Conservation (phyloP, 2,113 vertebrate species). For the Psilopogon haemacephalus region DNA sequence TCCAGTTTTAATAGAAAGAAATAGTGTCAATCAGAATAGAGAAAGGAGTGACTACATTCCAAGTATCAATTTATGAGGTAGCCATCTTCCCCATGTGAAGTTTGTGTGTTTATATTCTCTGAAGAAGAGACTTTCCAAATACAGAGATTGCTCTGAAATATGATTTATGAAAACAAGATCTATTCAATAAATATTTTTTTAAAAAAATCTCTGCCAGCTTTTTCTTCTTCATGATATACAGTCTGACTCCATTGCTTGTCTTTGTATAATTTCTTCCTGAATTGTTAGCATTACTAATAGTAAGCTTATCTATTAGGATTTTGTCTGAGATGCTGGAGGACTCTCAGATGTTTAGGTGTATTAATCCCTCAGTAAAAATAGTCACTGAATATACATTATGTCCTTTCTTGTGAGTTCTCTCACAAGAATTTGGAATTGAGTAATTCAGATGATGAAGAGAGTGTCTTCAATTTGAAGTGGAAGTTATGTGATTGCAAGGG, state of each 20-base stretch:
- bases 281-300: neutral
- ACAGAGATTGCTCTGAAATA: neutral
- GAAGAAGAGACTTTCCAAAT: neutral
- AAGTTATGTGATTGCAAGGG: neutral
- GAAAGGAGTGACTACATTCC: fast-evolving
- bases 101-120: neutral
- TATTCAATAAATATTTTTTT: neutral
- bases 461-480: neutral
- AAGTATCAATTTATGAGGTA: neutral
- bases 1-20: neutral
- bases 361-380: neutral
- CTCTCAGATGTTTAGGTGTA: no score
- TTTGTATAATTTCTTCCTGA: neutral
- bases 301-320: neutral
- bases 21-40: neutral
- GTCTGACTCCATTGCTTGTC: neutral
- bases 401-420: neutral
- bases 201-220: neutral
- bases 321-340: neutral
- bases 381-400: neutral
- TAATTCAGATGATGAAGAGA: neutral
- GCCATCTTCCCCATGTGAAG: neutral
- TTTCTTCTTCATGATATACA: neutral
- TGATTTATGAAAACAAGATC: neutral
- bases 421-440: neutral